Evolutionary conservation across 2,113 vertebrate species (phyloP).

Genomic region (Syrrhaptes paradoxus): DNA sequence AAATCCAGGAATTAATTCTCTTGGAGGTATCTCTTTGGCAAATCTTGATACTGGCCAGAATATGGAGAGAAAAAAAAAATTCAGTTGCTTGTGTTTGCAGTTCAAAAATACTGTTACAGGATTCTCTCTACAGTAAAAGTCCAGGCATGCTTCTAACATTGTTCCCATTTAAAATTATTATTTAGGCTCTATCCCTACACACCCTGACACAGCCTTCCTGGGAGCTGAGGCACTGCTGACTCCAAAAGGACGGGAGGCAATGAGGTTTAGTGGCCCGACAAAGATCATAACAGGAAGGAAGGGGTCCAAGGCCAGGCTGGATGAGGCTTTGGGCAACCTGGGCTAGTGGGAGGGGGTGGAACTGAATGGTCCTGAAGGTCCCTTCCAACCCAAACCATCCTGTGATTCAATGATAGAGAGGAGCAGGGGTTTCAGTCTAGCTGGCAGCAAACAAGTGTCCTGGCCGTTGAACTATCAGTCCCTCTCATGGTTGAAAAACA

Average conservation of each 20-base stretch:
- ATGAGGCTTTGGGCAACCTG: too few species aligned
- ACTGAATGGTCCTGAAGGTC: too few species aligned
- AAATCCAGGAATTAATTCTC: slow-evolving; percentile 1
- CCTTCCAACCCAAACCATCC: too few species aligned
- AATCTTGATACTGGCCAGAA: neutral
- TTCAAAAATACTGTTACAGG: neutral
- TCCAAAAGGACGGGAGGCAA: neutral
- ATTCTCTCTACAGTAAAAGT: neutral
- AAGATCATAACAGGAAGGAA: neutral
- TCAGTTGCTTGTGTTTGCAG: neutral
- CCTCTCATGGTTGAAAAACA: neutral
- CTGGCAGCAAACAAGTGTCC: neutral
- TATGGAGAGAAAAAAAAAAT: neutral
- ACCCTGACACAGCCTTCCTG: fast-evolving
- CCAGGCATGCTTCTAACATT: neutral
- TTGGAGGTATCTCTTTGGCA: neutral
- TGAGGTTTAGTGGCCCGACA: fast-evolving
- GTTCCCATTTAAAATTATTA: neutral
- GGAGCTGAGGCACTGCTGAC: neutral
- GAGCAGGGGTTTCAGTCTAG: neutral
- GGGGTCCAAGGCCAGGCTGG: too few species aligned
- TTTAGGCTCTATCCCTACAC: neutral
- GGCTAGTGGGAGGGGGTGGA: too few species aligned
- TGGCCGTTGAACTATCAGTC: neutral
- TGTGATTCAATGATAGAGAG: neutral